A percentile compares a stretch with the other conserved stretches of the same genome.
These are phyloP conservation scores for Pteropus alecto DNA, from an alignment of 2,113 vertebrate genomes.

Conservation along the genomic window DNA sequence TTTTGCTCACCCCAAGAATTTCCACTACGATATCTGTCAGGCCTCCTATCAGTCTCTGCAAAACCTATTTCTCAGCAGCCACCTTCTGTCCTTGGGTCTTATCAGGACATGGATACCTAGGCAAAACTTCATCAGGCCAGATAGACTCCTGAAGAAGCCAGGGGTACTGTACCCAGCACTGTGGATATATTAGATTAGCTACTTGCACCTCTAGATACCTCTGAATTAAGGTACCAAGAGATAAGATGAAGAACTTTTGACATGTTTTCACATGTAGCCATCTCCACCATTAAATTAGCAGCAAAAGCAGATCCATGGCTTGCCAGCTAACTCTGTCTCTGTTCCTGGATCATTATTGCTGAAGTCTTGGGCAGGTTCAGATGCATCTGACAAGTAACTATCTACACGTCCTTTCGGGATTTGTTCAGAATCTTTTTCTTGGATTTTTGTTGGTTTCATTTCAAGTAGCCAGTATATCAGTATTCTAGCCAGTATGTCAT, in stretches of 20 bases:
- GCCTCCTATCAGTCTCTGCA: constrained; percentile 88
- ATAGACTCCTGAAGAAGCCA: constrained; percentile 91
- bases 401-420: neutral
- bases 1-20: constrained; percentile 88
- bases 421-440: neutral
- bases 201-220: constrained; percentile 94
- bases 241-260: neutral
- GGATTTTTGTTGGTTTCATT: neutral
- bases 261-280: constrained; percentile 74
- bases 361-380: neutral
- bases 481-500: neutral
- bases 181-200: constrained; percentile 87
- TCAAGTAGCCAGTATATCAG: constrained; percentile 53
- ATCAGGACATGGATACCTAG: constrained; percentile 76
- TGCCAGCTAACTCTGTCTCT: constrained; percentile 86
- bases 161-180: constrained; percentile 91
- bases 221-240: neutral
- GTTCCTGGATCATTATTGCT: constrained; percentile 45
- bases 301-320: constrained; percentile 87
- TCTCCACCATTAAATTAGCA: constrained; percentile 90
- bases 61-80: constrained; percentile 82
- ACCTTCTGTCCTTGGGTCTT: constrained; percentile 88
- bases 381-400: neutral
- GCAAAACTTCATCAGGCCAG: constrained; percentile 90
- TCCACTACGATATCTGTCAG: constrained; percentile 88